phyloP scores from a whole-genome alignment of 2,113 vertebrate genomes.

The Apteryx mantelli region DNA sequence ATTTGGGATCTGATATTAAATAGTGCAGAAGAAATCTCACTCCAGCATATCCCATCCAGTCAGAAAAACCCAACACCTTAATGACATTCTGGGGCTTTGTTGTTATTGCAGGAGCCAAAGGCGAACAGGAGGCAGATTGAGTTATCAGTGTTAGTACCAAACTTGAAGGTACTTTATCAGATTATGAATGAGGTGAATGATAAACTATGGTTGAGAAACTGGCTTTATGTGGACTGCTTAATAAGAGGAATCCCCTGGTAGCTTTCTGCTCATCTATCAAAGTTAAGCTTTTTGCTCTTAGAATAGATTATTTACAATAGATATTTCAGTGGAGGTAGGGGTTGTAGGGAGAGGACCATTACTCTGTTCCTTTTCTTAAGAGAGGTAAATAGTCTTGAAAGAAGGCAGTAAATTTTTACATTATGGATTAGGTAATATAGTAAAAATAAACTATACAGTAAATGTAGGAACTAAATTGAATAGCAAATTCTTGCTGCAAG shows the following conservation, averaged over 20 bases:
- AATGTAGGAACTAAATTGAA: conserved; percentile 42
- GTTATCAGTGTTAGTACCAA: not conserved
- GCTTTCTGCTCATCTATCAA: not conserved
- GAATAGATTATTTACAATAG: not conserved
- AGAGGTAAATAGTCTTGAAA: conserved; percentile 19
- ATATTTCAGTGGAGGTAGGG: not conserved
- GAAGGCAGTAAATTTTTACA: conserved; percentile 14
- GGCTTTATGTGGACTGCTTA: not conserved
- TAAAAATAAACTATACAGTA: conserved; percentile 31
- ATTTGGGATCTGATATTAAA: conserved; percentile 4
- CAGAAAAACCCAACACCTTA: not conserved
- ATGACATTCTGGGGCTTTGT: not conserved
- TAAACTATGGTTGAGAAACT: not conserved
- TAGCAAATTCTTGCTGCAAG: conserved; percentile 64
- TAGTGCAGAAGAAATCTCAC: not conserved
- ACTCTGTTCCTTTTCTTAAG: not conserved
- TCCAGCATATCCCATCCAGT: not conserved
- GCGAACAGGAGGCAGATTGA: not conserved
- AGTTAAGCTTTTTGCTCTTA: not conserved
- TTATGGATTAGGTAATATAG: conserved; percentile 38
- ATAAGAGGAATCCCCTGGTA: not conserved
- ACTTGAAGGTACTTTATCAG: conserved; percentile 17
- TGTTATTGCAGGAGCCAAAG: conserved; percentile 21
- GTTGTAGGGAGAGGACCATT: not conserved
- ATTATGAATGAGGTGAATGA: conserved; percentile 16